These are phyloP conservation scores for Lottia scabra DNA, from an alignment of 2,888 invertebrate species.

Conservation along the genomic window DNA sequence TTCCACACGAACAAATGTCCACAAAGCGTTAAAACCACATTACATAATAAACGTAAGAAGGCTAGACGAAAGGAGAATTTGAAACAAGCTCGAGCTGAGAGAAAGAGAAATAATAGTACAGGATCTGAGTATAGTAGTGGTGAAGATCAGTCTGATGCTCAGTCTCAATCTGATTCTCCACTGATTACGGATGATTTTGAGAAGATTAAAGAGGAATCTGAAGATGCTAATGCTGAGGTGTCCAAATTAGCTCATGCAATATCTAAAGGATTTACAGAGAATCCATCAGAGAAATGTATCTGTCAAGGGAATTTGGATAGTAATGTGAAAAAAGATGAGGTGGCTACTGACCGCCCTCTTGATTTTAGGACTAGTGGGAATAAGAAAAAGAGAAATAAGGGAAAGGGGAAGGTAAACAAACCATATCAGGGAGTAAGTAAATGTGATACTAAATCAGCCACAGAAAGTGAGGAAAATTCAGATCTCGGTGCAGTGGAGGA, in stretches of 20 bases:
- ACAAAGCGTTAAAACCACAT: conserved; percentile 58
- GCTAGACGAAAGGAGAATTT: conserved; percentile 60
- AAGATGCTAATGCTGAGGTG: conserved; percentile 30
- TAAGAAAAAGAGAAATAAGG: conserved; percentile 10
- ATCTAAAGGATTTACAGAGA: conserved; percentile 20
- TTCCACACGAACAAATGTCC: conserved; percentile 61
- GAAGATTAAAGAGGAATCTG: conserved; percentile 27
- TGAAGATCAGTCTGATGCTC: conserved; percentile 30
- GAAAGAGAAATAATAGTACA: conserved; percentile 46
- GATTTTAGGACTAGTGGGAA: conserved; percentile 22
- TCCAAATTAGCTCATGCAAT: conserved; percentile 12
- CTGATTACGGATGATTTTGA: conserved; percentile 38
- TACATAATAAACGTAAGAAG: conserved; percentile 62
- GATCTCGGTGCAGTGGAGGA: conserved; percentile 31
- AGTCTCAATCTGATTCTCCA: conserved; percentile 38
- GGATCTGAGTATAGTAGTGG: conserved; percentile 52
- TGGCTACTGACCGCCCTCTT: conserved; percentile 10
- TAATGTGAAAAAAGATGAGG: neutral
- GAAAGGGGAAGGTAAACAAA: conserved; percentile 16
- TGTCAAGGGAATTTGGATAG: conserved; percentile 15
- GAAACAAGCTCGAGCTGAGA: conserved; percentile 27
- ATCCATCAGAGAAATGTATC: conserved; percentile 6
- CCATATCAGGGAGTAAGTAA: conserved; percentile 29
- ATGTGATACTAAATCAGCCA: conserved; percentile 30
- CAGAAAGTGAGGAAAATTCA: conserved; percentile 19